These are phyloP conservation scores for Drosophila hydei DNA, from an alignment of 1,140 invertebrate species.

Conservation along the genomic window DNA sequence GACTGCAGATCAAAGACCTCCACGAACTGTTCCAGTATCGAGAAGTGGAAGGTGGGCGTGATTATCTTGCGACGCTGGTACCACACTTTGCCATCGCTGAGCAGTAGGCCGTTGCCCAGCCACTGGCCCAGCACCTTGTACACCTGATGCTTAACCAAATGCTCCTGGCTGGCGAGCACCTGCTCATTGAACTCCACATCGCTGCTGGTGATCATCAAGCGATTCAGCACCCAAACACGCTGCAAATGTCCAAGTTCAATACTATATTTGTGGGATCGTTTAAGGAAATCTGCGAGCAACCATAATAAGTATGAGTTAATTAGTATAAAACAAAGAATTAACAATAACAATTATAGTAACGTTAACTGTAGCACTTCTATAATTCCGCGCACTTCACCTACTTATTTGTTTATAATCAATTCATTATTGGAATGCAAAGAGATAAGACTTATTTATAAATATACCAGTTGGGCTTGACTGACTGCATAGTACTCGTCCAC, in stretches of 20 bases:
- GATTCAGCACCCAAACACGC: constrained; percentile 86
- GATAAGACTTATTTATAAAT: too few relatives aligned
- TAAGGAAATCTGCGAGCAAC: constrained; percentile 54
- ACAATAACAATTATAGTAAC: too few relatives aligned
- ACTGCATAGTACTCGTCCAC: too few relatives aligned
- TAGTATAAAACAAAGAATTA: too few relatives aligned
- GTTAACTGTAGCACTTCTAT: too few relatives aligned
- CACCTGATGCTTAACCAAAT: constrained; percentile 67
- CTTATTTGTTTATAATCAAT: too few relatives aligned
- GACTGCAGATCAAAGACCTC: constrained; percentile 90
- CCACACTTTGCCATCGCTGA: constrained; percentile 83
- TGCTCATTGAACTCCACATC: constrained; percentile 83
- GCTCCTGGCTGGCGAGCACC: constrained; percentile 58
- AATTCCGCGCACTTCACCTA: too few relatives aligned
- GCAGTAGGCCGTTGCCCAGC: constrained; percentile 88
- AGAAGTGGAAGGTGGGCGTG: constrained; percentile 93
- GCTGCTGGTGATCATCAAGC: constrained; percentile 52
- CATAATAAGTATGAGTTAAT: too few relatives aligned
- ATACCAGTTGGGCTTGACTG: too few relatives aligned
- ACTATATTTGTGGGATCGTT: not conserved
- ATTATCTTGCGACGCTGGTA: constrained; percentile 84
- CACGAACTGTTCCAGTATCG: constrained; percentile 90
- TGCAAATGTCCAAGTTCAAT: constrained; percentile 84
- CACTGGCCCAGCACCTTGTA: constrained; percentile 85
- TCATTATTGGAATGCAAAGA: too few relatives aligned